Conservation (phyloP, 2,797 vertebrate species). For the Malacoctenus gilli region DNA sequence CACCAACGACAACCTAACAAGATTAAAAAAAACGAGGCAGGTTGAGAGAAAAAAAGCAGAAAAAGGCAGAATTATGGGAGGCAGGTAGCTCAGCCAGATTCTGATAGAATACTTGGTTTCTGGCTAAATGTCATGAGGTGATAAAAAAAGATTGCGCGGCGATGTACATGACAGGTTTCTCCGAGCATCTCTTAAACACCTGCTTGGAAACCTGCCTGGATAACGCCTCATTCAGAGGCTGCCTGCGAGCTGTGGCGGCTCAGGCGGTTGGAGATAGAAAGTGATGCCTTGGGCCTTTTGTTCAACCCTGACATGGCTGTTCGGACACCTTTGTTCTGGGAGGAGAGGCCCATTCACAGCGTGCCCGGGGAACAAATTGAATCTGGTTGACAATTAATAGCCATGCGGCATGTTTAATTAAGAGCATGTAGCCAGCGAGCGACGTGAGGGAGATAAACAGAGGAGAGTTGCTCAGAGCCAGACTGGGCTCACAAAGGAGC, state of each 20-base stretch:
- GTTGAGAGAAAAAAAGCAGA: slow-evolving; percentile 61
- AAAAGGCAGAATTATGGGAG: slow-evolving; percentile 53
- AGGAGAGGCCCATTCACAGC: slow-evolving; percentile 78
- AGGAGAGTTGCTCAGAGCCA: slow-evolving; percentile 64
- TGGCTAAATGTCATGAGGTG: slow-evolving; percentile 40
- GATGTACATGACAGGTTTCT: slow-evolving; percentile 42
- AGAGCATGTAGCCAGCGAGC: slow-evolving; percentile 75
- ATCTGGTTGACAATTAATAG: slow-evolving; percentile 85
- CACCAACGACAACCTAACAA: slow-evolving; percentile 52
- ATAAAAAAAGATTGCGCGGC: slow-evolving; percentile 28
- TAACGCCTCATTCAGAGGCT: slow-evolving; percentile 65
- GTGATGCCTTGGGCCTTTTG: slow-evolving; percentile 74
- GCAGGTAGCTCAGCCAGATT: slow-evolving; percentile 50
- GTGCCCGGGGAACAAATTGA: slow-evolving; percentile 81
- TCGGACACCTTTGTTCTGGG: slow-evolving; percentile 80
- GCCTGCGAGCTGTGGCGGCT: slow-evolving; percentile 43
- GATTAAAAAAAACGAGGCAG: slow-evolving; percentile 57
- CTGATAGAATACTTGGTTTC: slow-evolving; percentile 63
- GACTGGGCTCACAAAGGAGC: slow-evolving; percentile 76
- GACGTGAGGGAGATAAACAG: slow-evolving; percentile 79
- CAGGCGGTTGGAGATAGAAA: slow-evolving; percentile 61
- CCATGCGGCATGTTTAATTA: slow-evolving; percentile 82
- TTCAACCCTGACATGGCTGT: slow-evolving; percentile 78
- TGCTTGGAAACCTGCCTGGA: slow-evolving; percentile 60
- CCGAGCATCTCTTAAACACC: slow-evolving; percentile 46